phyloP scores from a whole-genome alignment of 2,797 vertebrate species.

The Paguma larvata region DNA sequence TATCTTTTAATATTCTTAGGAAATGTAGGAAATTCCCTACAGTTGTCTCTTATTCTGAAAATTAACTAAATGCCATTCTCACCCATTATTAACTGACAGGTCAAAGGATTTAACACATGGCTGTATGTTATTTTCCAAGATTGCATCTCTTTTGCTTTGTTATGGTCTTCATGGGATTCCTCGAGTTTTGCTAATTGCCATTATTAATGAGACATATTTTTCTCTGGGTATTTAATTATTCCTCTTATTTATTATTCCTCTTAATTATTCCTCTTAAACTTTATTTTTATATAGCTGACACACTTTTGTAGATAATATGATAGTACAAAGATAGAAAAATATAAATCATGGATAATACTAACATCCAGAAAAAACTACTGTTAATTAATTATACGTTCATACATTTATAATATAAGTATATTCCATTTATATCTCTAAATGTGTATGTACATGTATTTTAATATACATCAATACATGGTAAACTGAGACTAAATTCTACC shows the following conservation, averaged over 20 bases:
- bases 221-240: not conserved
- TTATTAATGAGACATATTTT: not conserved
- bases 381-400: not conserved
- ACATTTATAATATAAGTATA: not conserved
- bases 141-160: not conserved
- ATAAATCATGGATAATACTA: not conserved
- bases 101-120: not conserved
- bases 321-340: conserved; percentile 10
- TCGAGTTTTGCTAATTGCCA: not conserved
- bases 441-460: not conserved
- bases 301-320: not conserved
- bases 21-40: not conserved
- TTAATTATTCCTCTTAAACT: not conserved
- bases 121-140: not conserved
- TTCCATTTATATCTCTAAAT: not conserved
- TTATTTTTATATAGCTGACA: not conserved
- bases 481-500: not conserved
- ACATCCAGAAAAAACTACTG: not conserved
- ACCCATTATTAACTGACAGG: not conserved
- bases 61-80: not conserved
- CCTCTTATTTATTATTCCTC: not conserved
- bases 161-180: not conserved
- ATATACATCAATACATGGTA: not conserved
- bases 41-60: not conserved
- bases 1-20: not conserved